Conservation (phyloP, 2,888 invertebrate species). For the Cephalotes varians region DNA sequence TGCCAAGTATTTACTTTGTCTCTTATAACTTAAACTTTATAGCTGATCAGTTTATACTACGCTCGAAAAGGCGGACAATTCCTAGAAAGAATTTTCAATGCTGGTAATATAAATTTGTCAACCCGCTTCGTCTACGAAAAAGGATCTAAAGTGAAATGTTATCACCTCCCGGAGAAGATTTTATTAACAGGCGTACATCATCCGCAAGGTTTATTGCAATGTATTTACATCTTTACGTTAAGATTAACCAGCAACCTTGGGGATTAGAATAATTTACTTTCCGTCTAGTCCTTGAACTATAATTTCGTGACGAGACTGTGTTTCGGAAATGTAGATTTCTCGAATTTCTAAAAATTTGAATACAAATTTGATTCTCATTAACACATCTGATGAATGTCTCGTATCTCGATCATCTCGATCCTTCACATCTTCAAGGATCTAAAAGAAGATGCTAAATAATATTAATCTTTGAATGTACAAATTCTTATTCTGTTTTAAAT, state of each 20-base stretch:
- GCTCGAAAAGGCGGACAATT: background rate
- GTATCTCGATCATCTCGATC: background rate
- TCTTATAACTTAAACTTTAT: background rate
- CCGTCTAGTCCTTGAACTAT: slow-evolving; percentile 4
- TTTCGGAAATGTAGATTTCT: slow-evolving; percentile 40
- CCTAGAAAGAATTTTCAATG: background rate
- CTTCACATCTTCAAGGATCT: background rate
- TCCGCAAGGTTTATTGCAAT: background rate
- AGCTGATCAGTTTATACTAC: background rate
- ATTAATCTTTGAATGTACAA: background rate
- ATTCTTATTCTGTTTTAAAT: background rate
- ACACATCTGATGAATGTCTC: background rate
- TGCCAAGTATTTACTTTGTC: background rate
- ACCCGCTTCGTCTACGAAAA: background rate
- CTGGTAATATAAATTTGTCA: background rate
- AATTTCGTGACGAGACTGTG: background rate
- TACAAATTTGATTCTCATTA: slow-evolving; percentile 46
- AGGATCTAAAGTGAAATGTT: background rate
- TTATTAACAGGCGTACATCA: background rate
- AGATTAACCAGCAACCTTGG: slow-evolving; percentile 39
- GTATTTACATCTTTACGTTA: background rate
- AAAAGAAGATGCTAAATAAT: background rate
- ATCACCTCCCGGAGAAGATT: background rate
- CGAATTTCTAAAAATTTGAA: slow-evolving; percentile 57
- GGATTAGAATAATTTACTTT: slow-evolving; percentile 37